Percentiles rank a stretch among this genome's conserved stretches.
Conservation (phyloP, 1,140 invertebrate species). For the Heterodera schachtii region DNA sequence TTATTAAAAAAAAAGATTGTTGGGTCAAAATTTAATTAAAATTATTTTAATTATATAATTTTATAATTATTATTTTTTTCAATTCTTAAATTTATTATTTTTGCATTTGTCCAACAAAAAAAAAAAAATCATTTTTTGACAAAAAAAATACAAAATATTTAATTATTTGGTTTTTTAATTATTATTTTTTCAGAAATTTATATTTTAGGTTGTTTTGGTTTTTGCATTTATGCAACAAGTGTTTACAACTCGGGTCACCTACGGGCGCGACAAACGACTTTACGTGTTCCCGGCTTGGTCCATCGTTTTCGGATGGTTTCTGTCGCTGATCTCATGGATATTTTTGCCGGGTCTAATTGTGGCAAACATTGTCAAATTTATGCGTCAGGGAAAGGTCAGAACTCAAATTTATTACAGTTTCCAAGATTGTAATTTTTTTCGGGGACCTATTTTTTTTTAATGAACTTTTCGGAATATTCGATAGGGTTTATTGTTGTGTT, state of each 20-base stretch:
- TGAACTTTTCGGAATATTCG: too few species aligned
- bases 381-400: slow-evolving; percentile 36
- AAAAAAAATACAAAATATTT: too few species aligned
- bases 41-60: too few species aligned
- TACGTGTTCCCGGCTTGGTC: slow-evolving; percentile 42
- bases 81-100: neutral
- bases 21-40: too few species aligned
- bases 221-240: slow-evolving; percentile 28
- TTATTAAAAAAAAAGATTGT: neutral
- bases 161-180: too few species aligned
- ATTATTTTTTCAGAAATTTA: neutral
- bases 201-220: slow-evolving; percentile 40
- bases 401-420: too few species aligned
- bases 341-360: slow-evolving; percentile 38
- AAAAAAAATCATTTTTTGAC: too few species aligned
- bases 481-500: too few species aligned
- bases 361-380: slow-evolving; percentile 39
- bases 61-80: too few species aligned
- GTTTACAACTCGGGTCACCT: slow-evolving; percentile 11
- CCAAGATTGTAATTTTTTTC: too few species aligned
- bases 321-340: slow-evolving; percentile 38
- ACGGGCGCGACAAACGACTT: slow-evolving; percentile 45
- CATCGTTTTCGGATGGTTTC: slow-evolving; percentile 40
- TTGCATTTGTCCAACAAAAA: too few species aligned
- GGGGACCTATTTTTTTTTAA: too few species aligned